Conservation (phyloP, 2,113 vertebrate genomes). For the Collichthys lucidus region DNA sequence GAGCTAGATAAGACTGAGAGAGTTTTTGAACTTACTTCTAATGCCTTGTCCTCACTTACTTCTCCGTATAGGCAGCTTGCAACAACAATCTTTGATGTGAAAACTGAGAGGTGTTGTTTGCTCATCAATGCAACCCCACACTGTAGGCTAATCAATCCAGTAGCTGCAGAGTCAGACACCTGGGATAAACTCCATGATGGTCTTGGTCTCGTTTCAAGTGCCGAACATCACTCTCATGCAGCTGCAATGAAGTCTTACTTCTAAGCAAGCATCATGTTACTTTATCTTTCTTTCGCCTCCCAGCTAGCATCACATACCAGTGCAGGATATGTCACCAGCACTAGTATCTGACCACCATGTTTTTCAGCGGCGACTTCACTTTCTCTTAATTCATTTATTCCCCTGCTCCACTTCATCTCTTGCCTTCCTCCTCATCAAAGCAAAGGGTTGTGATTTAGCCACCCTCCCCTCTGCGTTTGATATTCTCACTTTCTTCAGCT, state of each 20-base stretch:
- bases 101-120: conserved; percentile 33
- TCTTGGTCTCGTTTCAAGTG: conserved; percentile 24
- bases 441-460: conserved; percentile 31
- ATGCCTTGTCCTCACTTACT: conserved; percentile 35
- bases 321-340: not conserved
- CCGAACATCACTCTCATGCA: not conserved
- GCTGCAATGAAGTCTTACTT: not conserved
- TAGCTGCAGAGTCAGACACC: conserved; percentile 2
- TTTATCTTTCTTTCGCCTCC: not conserved
- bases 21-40: conserved; percentile 42
- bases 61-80: not conserved
- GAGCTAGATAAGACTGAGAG: conserved; percentile 12
- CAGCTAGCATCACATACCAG: conserved; percentile 15
- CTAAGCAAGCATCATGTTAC: not conserved
- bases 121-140: conserved; percentile 56
- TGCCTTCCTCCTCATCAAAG: conserved; percentile 61
- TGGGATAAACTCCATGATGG: conserved; percentile 10
- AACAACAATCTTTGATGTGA: conserved; percentile 23
- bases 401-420: conserved; percentile 34
- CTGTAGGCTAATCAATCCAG: conserved; percentile 41
- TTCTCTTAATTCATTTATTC: conserved; percentile 50
- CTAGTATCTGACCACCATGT: conserved; percentile 2
- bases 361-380: conserved; percentile 32
- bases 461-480: conserved; percentile 43
- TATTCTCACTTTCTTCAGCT: conserved; percentile 33